phyloP scores from a whole-genome alignment of 2,797 vertebrate genomes.

The Fistularia tabacaria region DNA sequence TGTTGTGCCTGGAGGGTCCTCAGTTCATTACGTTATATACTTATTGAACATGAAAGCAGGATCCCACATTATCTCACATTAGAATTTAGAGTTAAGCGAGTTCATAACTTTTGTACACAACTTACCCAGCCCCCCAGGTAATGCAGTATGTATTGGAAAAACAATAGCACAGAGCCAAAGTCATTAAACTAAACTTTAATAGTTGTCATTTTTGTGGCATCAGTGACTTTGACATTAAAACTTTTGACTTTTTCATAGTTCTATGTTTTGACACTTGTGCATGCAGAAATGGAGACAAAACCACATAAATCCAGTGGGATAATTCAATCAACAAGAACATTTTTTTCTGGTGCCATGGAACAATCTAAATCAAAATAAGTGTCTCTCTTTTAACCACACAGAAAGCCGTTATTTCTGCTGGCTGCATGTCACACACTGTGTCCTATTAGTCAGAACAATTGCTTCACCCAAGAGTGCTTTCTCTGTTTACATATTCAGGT shows the following conservation, averaged over 20 bases:
- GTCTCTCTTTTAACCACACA: constrained; percentile 34
- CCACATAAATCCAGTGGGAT: constrained; percentile 29
- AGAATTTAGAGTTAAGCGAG: not conserved
- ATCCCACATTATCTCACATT: constrained; percentile 7
- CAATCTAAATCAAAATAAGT: constrained; percentile 40
- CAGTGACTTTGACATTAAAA: constrained; percentile 8
- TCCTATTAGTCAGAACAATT: constrained; percentile 30
- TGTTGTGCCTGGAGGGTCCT: constrained; percentile 5
- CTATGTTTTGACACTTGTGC: constrained; percentile 25
- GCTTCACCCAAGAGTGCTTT: constrained; percentile 21
- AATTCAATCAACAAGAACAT: constrained; percentile 23
- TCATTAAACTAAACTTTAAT: not conserved
- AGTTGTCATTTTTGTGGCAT: not conserved
- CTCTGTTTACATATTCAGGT: constrained; percentile 43
- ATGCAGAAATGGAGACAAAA: constrained; percentile 23
- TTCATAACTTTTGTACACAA: not conserved
- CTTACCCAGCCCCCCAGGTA: not conserved
- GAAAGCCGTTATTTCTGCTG: constrained; percentile 26
- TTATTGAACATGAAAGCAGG: not conserved
- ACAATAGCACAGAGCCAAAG: too few relatives aligned
- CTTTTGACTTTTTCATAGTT: not conserved
- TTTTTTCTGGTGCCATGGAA: constrained; percentile 27
- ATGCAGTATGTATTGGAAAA: too few relatives aligned
- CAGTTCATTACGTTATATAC: constrained; percentile 3
- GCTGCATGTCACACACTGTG: constrained; percentile 12